Conservation (phyloP, 2,797 vertebrate species). For the Hyperoplus lanceolatus region DNA sequence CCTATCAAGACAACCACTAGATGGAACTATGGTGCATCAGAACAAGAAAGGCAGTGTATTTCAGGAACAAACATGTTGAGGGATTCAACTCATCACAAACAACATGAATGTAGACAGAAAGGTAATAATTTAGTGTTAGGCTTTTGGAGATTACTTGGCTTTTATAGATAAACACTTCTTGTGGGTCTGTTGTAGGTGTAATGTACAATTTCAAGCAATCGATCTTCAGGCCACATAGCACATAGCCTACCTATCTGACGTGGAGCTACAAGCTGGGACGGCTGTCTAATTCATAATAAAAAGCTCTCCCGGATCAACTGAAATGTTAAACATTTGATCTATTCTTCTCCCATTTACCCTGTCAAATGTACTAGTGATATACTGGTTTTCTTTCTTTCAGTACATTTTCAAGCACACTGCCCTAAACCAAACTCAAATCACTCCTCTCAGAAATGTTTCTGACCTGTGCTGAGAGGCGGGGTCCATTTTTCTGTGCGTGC, state of each 20-base stretch:
- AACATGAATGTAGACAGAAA: neutral
- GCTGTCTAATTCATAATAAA: slow-evolving; percentile 5
- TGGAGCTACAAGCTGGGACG: slow-evolving; percentile 11
- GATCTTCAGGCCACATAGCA: slow-evolving; percentile 16
- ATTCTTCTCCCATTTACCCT: neutral
- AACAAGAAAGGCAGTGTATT: neutral
- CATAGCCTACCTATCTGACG: slow-evolving; percentile 15
- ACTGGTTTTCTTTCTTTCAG: neutral
- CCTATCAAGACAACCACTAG: slow-evolving; percentile 63
- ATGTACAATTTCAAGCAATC: slow-evolving; percentile 44
- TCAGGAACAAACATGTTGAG: slow-evolving; percentile 21
- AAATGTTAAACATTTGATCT: slow-evolving; percentile 10
- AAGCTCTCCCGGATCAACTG: neutral
- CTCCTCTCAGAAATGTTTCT: slow-evolving; percentile 21
- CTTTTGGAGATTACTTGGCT: neutral
- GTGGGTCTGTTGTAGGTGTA: slow-evolving; percentile 18
- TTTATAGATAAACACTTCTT: slow-evolving; percentile 8
- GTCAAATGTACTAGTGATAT: slow-evolving; percentile 9
- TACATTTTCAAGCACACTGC: neutral
- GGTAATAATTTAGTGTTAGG: neutral
- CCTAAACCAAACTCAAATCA: slow-evolving; percentile 9
- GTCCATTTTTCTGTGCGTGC: slow-evolving; percentile 80
- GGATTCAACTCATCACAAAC: slow-evolving; percentile 3
- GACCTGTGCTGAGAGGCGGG: slow-evolving; percentile 86
- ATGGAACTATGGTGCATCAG: slow-evolving; percentile 59